Evolutionary conservation across 2,113 vertebrate genomes (phyloP), one percentile per base, ranked within the genome.

Genomic region (Halcyon senegalensis): DNA sequence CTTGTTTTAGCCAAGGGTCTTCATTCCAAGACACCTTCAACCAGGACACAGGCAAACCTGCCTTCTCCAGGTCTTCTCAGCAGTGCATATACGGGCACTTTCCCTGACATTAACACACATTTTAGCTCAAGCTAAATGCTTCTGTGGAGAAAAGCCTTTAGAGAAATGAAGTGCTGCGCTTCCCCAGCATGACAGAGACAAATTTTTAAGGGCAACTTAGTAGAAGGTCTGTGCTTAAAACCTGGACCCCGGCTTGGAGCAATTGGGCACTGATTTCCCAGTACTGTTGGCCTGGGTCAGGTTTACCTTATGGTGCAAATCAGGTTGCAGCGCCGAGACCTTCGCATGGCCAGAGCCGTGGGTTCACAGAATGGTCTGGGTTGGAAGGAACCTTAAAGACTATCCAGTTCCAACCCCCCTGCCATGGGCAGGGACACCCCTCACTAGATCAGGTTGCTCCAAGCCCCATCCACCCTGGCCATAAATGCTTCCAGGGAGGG

Each of bases 1-100:
- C n/a, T 74, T 0, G 0, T 73, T 91, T 53, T 14, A 48, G n/a
- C 51, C 0, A 0, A 87, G 50, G 15, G 14, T 17, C n/a, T 64
- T 84, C 5, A 0, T 51, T 33, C n/a, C 53, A 41, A 53, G 58
- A 67, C 31, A 46, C 77, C 27, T 75, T 44, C 51, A 53, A 5
- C 41, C 67, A 58, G 74, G 56, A 35, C 19, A 39, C 11, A 78
- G 51, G 46, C 77, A 66, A 55, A 37, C 25, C n/a, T 24, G 44
- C 58, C 30, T 6, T 20, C 17, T 4, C 41, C 41, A 44, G 56
- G 31, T 33, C 35, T 13, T 16, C 28, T 63, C 2, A 62, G 75
- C 70, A 67, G 46, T 16, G 58, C 44, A 39, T 2, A 5, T 33
- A 2, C 0, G 19, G 44, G 30, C 46, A 31, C 25, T 7, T 66